phyloP scores from a whole-genome alignment of 2,113 vertebrate genomes.

The Chrysemys picta region DNA sequence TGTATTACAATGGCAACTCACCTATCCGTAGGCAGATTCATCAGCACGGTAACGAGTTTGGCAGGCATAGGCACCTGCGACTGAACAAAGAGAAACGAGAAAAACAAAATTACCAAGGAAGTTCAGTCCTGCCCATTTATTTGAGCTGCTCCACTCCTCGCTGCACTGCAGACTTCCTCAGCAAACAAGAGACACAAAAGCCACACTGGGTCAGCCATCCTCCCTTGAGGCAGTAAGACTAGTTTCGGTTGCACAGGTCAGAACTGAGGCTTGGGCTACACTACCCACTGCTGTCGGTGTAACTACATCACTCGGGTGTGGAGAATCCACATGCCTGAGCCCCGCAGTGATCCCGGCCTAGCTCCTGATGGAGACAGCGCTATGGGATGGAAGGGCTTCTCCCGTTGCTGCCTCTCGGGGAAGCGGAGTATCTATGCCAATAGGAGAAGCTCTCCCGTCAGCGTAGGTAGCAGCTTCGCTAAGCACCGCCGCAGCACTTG shows the following conservation, averaged over 20 bases:
- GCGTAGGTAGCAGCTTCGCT: too few relatives aligned
- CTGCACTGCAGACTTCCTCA: constrained; percentile 50
- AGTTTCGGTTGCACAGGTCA: not conserved
- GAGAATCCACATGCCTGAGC: not conserved
- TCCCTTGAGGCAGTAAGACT: not conserved
- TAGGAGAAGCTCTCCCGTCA: too few relatives aligned
- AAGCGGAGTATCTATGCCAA: not conserved
- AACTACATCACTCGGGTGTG: not conserved
- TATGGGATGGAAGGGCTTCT: not conserved
- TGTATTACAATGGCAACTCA: constrained; percentile 60
- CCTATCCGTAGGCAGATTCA: constrained; percentile 19
- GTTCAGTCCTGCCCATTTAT: constrained; percentile 50
- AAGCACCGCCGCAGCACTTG: not conserved
- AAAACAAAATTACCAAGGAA: constrained; percentile 43
- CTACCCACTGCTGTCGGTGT: not conserved
- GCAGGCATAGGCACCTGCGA: constrained; percentile 32
- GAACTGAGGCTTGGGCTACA: not conserved
- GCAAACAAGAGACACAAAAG: constrained; percentile 67
- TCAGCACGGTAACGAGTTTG: constrained; percentile 22
- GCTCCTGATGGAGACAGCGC: not conserved
- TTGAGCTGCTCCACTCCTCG: constrained; percentile 42
- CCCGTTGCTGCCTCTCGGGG: too few relatives aligned
- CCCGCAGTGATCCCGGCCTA: not conserved
- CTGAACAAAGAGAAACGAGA: constrained; percentile 55
- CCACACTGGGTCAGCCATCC: not conserved